These are phyloP conservation scores for Lepidurus arcticus DNA, from an alignment of 1,140 invertebrate species.

Conservation along the genomic window DNA sequence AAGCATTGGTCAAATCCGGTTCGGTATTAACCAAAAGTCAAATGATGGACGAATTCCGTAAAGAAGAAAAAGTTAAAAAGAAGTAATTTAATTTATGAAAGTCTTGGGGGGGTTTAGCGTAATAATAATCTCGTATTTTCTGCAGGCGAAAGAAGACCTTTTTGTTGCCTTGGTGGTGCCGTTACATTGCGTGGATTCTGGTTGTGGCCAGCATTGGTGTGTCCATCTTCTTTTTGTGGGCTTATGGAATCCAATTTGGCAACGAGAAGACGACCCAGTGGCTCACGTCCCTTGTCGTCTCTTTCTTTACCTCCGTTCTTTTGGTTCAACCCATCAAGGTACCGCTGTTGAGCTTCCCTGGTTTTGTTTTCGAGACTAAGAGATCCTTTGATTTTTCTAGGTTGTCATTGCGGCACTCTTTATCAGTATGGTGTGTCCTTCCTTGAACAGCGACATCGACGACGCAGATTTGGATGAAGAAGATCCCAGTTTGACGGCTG, in stretches of 20 bases:
- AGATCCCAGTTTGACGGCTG: slow-evolving; percentile 39
- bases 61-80: slow-evolving; percentile 17
- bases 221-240: slow-evolving; percentile 50
- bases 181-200: slow-evolving; percentile 50
- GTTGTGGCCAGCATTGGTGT: slow-evolving; percentile 45
- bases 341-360: background rate
- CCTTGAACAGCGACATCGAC: slow-evolving; percentile 47
- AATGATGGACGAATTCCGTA: slow-evolving; percentile 19
- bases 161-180: slow-evolving; percentile 50
- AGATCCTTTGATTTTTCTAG: slow-evolving; percentile 38
- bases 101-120: background rate
- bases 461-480: slow-evolving; percentile 52
- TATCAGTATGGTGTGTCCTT: slow-evolving; percentile 50
- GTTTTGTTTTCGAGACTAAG: slow-evolving; percentile 27
- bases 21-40: slow-evolving; percentile 1
- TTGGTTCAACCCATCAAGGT: slow-evolving; percentile 55
- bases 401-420: slow-evolving; percentile 50
- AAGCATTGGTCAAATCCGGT: slow-evolving; percentile 29
- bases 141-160: slow-evolving; percentile 37
- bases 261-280: slow-evolving; percentile 53
- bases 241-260: slow-evolving; percentile 53
- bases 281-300: slow-evolving; percentile 52
- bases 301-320: slow-evolving; percentile 52
- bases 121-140: background rate
- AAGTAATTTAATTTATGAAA: slow-evolving; percentile 25